Evolutionary conservation across 2,113 vertebrate species (phyloP), one percentile per base, ranked within the genome.

Genomic region (Cettia cetti): DNA sequence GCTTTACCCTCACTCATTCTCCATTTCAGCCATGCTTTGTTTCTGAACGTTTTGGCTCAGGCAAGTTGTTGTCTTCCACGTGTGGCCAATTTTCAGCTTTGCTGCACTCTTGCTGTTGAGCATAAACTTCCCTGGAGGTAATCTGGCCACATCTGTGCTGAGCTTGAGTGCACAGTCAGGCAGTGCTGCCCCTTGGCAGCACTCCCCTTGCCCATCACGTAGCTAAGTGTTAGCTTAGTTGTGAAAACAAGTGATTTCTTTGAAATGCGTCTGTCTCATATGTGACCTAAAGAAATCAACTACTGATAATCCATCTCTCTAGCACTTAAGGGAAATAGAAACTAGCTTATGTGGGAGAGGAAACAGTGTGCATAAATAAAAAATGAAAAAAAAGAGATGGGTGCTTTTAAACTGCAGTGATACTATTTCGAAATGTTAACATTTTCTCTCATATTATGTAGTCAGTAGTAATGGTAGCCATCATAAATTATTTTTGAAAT

Each of bases 321-420:
- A 91, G 19, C 70, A 23, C 68, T 95, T 94, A 95, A 86, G 39
- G 85, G 89, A 97, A 97, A 96, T 74, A 89, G 90, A 91, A 95
- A 97, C 68, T 89, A 53, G 33, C 82, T 95, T 96, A 30, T 94
- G 13, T 89, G 59, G 59, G 74, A 78, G 54, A 91, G 77, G 82
- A 97, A 97, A 79, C 9, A 33, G 72, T 19, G 18, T n/a, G 72
- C 11, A 61, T 49, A 50, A 13, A 11, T 42, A 42, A 40, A 84
- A 52, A 44, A n/a, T n/a, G n/a, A 76, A 54, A 59, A 63, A 69
- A 17, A 3, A 3, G 1, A 1, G 0, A 6, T 7, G 21, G 2
- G 8, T 1, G 3, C 26, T 64, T 80, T 40, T 78, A 37, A 61
- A 20, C 9, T 12, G 23, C 24, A 79, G 47, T 18, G 17, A 31